Percentiles rank a stretch among this genome's conserved stretches.
These are phyloP conservation scores for Borostomias antarcticus DNA, from an alignment of 2,797 vertebrate genomes.

Conservation along the genomic window DNA sequence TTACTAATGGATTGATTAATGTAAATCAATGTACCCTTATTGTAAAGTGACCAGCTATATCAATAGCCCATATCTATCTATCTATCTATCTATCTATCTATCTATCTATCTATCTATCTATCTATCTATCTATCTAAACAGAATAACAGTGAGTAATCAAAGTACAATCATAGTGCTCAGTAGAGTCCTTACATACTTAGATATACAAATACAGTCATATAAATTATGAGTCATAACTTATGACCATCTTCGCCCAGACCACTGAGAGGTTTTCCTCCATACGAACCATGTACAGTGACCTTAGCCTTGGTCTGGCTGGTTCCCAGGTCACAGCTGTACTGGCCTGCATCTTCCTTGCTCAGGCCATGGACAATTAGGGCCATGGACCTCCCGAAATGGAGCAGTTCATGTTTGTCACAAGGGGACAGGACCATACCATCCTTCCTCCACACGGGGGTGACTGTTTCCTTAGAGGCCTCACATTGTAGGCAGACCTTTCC, in stretches of 20 bases:
- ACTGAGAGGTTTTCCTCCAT: not conserved
- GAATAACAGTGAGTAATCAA: no score
- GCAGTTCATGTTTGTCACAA: slow-evolving; percentile 83
- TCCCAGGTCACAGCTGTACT: slow-evolving; percentile 88
- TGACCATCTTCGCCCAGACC: not conserved
- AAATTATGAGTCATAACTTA: no score
- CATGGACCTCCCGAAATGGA: slow-evolving; percentile 79
- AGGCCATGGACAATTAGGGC: slow-evolving; percentile 83
- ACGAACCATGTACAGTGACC: slow-evolving; percentile 87
- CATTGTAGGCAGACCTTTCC: slow-evolving; percentile 84
- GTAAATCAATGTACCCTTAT: no score
- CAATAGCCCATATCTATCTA: no score
- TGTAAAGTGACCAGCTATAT: no score
- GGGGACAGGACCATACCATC: slow-evolving; percentile 75
- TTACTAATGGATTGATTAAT: no score
- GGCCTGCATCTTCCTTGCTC: slow-evolving; percentile 82
- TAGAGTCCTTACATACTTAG: no score
- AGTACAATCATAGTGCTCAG: no score
- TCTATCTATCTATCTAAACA: no score
- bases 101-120: no score
- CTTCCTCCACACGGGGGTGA: slow-evolving; percentile 88
- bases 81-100: no score
- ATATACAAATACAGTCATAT: not conserved
- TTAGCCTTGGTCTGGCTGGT: slow-evolving; percentile 86
- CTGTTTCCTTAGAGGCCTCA: slow-evolving; percentile 86